Evolutionary conservation across 2,113 vertebrate species (phyloP), one percentile per base, ranked within the genome.

Genomic region (Patagioenas fasciata): DNA sequence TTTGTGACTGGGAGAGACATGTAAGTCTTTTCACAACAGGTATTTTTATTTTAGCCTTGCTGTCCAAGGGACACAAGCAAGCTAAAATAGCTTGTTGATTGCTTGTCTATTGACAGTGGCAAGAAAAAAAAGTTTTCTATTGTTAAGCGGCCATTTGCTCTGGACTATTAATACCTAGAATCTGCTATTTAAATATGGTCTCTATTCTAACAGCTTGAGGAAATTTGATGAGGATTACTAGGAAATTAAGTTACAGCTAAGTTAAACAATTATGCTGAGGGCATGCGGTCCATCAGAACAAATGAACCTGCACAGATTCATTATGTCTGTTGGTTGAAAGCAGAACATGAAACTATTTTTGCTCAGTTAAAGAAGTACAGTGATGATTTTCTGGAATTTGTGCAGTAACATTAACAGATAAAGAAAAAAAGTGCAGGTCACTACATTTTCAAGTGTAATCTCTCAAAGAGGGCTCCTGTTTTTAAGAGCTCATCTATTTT

Each of bases 221-320:
- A 95, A 92, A 92, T 96, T 79, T 91, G 83, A 77, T 85, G 73
- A 80, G 44, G 17, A 69, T 81, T 89, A 80, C 69, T 73, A 75
- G 77, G 47, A 96, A 96, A 94, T 82, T 57, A 79, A 79, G 26
- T 87, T 94, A 48, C 47, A 64, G 85, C 38, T 78, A 74, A 90
- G 69, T 81, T 92, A 93, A 93, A 86, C 80, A 85, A 85, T 89
- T 92, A 69, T 0, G 1, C 23, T 73, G 47, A 73, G 38, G 50
- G 19, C 58, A 73, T 62, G 40, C 62, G 82, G 80, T 69, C 70
- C 54, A 47, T 34, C 44, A 10, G 16, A 81, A 84, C 13, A 92
- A 92, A 94, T 72, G 74, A 85, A 87, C 70, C 50, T 50, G 24
- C 53, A 57, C 15, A 40, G 26, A 67, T 86, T 93, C 1, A 1